These are phyloP conservation scores for Caenorhabditis sp. DNA, from an alignment of 2,888 invertebrate genomes.

Conservation along the genomic window DNA sequence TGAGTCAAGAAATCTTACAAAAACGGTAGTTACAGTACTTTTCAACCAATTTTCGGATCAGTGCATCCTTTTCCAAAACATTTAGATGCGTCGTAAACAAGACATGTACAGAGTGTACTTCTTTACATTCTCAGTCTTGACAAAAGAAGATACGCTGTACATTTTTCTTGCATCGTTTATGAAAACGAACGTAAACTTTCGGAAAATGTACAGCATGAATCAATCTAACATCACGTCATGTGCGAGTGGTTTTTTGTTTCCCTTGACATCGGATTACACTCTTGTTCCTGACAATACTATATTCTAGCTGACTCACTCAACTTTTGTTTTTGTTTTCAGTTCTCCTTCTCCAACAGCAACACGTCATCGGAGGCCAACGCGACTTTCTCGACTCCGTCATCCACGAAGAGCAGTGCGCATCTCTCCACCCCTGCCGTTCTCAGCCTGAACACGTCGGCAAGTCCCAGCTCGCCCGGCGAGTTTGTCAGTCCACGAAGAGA, in stretches of 20 bases:
- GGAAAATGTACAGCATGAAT: slow-evolving; percentile 1
- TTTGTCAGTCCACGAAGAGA: slow-evolving; percentile 64
- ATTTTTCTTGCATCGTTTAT: background rate
- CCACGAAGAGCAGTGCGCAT: slow-evolving; percentile 23
- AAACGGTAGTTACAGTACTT: background rate
- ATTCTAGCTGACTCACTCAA: background rate
- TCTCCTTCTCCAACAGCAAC: slow-evolving; percentile 47
- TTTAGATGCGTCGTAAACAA: background rate
- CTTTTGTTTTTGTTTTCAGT: slow-evolving; percentile 15
- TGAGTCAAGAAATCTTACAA: slow-evolving; percentile 1
- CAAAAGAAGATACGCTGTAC: background rate
- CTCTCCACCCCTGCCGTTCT: slow-evolving; percentile 27
- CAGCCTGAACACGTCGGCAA: slow-evolving; percentile 28
- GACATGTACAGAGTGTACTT: background rate
- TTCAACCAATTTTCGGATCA: background rate
- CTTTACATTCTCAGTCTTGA: background rate
- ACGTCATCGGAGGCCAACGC: slow-evolving; percentile 29
- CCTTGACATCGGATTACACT: background rate
- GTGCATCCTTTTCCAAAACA: too few species aligned
- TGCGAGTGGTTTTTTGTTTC: too few species aligned
- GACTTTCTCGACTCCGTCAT: slow-evolving; percentile 30
- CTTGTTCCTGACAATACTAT: background rate
- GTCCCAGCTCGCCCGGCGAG: slow-evolving; percentile 17
- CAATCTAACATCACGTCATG: background rate
- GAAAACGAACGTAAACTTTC: slow-evolving; percentile 1